Percentiles rank a stretch among this genome's conserved stretches.
Evolutionary conservation across 2,888 invertebrate species (phyloP).

Genomic region (Parascotia fuliginaria): DNA sequence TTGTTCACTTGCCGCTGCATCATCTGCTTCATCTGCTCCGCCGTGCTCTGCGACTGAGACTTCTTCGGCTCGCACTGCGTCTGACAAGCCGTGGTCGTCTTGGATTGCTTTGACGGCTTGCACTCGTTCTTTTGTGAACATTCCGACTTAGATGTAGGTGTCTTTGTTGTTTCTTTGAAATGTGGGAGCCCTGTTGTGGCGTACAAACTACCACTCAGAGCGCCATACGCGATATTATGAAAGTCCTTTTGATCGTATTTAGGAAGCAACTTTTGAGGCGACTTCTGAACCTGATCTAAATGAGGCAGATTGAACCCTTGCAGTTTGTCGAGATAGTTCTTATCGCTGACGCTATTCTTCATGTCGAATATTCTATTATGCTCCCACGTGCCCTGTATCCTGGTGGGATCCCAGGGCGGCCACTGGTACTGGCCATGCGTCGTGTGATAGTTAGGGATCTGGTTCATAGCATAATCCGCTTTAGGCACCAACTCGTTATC

Average conservation of each 20-base stretch:
- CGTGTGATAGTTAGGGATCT: conserved; percentile 89
- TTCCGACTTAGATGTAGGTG: conserved; percentile 69
- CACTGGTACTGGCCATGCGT: conserved; percentile 87
- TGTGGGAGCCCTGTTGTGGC: conserved; percentile 73
- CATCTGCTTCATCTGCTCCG: conserved; percentile 77
- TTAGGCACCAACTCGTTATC: conserved; percentile 85
- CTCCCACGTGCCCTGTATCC: conserved; percentile 83
- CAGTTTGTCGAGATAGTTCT: conserved; percentile 87
- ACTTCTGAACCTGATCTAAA: conserved; percentile 86
- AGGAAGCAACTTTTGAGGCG: conserved; percentile 86
- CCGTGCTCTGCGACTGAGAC: conserved; percentile 58
- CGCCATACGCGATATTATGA: conserved; percentile 78
- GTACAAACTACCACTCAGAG: conserved; percentile 73
- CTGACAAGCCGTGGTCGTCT: conserved; percentile 77
- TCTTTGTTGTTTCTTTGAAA: conserved; percentile 76
- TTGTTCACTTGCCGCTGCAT: conserved; percentile 74
- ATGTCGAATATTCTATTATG: conserved; percentile 79
- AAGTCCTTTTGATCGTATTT: conserved; percentile 81
- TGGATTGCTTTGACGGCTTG: conserved; percentile 76
- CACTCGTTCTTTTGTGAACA: conserved; percentile 76
- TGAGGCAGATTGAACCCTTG: conserved; percentile 86
- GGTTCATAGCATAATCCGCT: conserved; percentile 88
- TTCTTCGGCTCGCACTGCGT: conserved; percentile 79
- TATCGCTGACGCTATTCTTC: conserved; percentile 80
- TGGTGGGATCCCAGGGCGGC: conserved; percentile 86